A percentile compares a stretch with the other conserved stretches of the same genome.
phyloP scores from a whole-genome alignment of 1,140 invertebrate species.

The Epicauta chinensis region DNA sequence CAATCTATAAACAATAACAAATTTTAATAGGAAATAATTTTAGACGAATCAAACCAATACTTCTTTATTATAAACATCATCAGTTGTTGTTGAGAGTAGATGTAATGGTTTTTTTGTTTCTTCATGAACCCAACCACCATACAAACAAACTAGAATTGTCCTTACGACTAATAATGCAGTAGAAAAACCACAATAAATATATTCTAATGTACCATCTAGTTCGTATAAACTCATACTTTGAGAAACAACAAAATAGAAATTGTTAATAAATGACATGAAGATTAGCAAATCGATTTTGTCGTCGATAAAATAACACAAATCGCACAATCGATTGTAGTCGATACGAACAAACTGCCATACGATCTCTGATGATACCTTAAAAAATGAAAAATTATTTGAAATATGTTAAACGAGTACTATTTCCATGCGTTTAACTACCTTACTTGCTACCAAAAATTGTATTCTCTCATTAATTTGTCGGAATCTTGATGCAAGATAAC shows the following conservation, averaged over 20 bases:
- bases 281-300: conserved; percentile 6
- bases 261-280: conserved; percentile 4
- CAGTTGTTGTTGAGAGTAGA: not conserved
- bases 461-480: conserved; percentile 3
- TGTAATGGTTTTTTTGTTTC: conserved; percentile 2
- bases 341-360: not conserved
- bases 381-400: not conserved
- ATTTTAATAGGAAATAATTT: not conserved
- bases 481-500: conserved; percentile 2
- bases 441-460: not conserved
- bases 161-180: not conserved
- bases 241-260: conserved; percentile 10
- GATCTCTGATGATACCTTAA: conserved; percentile 2
- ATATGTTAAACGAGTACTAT: not conserved
- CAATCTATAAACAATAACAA: not conserved
- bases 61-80: conserved; percentile 6
- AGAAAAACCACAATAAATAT: conserved; percentile 1
- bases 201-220: not conserved
- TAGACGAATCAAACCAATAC: not conserved
- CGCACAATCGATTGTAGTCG: conserved; percentile 5
- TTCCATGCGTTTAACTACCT: not conserved
- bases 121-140: conserved; percentile 7
- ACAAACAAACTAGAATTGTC: conserved; percentile 1
- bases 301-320: conserved; percentile 1
- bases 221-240: conserved; percentile 1